Evolutionary conservation across 2,888 invertebrate species (phyloP), one percentile per base, ranked within the genome.

Genomic region (Pammene fasciana): DNA sequence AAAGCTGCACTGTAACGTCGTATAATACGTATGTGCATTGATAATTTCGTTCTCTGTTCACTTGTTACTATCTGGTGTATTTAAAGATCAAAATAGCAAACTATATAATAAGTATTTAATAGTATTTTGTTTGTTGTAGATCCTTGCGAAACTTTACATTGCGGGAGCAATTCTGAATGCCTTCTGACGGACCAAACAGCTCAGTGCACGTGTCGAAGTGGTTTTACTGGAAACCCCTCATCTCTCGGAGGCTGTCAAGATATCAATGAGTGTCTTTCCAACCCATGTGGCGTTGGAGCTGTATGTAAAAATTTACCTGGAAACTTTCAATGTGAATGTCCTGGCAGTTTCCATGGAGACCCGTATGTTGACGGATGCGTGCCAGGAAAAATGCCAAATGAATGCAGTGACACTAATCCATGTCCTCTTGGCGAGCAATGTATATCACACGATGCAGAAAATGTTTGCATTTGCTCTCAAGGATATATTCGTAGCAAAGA

Each of bases 291-390:
- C 43, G 79, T 93, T 3, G 97, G 97, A 71, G 98, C 98, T 0
- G 94, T 98, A 65, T 99, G 99, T 82, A 95, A 96, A 84, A 99
- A 99, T 85, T 95, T 96, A 72, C 96, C 96, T 0, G 98, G 98
- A 8, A 94, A 95, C 41, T 99, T 95, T 82, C 94, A 95, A 48
- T 99, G 99, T 79, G 96, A 97, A 82, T 98, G 98, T 85, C 97
- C 98, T 0, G 95, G 96, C 43, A 96, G 96, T 55, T 95, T 96
- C 68, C 94, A 93, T 46, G 97, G 97, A 0, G 97, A 97, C 85
- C 96, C 97, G 5, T 97, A 97, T 79, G 93, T 94, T 75, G 95
- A 95, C 16, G 97, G 97, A 26, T 97, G 97, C 80, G 89, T 94
- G 62, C 93, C 95, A 74, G 93, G 95, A 10, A 89, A 86, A 79